These are phyloP conservation scores for Umimayanthus chanpuru DNA, from an alignment of 92 coral and sea anemone species.

Conservation along the genomic window DNA sequence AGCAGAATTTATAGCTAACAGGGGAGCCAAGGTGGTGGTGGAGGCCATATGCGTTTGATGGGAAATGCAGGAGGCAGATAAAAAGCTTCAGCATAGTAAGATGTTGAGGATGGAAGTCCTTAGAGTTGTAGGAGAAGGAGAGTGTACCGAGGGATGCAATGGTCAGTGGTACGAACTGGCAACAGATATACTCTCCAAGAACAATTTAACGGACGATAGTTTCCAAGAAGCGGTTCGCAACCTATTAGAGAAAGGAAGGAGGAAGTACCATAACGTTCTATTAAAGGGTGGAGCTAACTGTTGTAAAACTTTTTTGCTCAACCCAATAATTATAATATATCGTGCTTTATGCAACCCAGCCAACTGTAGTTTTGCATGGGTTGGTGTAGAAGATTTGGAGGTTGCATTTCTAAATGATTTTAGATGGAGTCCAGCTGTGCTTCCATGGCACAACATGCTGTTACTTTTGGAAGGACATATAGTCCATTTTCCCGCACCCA, in stretches of 20 bases:
- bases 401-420: slow-evolving; percentile 36
- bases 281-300: slow-evolving; percentile 53
- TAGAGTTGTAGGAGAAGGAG: neutral
- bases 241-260: slow-evolving; percentile 37
- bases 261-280: slow-evolving; percentile 50
- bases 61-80: slow-evolving; percentile 44
- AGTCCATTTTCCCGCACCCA: too few species aligned
- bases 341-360: slow-evolving; percentile 46
- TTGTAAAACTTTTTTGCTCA: slow-evolving; percentile 50
- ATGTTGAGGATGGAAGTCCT: slow-evolving; percentile 41
- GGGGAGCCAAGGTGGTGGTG: slow-evolving; percentile 43
- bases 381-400: slow-evolving; percentile 33
- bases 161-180: slow-evolving; percentile 30
- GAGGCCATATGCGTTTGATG: slow-evolving; percentile 47
- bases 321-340: slow-evolving; percentile 19
- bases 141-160: slow-evolving; percentile 35
- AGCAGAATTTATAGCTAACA: slow-evolving; percentile 56
- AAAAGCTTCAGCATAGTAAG: slow-evolving; percentile 14
- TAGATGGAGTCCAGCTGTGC: slow-evolving; percentile 12
- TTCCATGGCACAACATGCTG: slow-evolving; percentile 35
- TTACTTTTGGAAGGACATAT: too few species aligned
- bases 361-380: slow-evolving; percentile 38
- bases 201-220: neutral
- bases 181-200: slow-evolving; percentile 1
- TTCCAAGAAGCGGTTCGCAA: slow-evolving; percentile 22